Base-by-base conservation (phyloP, 2,113 vertebrate species). In the Misgurnus mizolepis region DNA sequence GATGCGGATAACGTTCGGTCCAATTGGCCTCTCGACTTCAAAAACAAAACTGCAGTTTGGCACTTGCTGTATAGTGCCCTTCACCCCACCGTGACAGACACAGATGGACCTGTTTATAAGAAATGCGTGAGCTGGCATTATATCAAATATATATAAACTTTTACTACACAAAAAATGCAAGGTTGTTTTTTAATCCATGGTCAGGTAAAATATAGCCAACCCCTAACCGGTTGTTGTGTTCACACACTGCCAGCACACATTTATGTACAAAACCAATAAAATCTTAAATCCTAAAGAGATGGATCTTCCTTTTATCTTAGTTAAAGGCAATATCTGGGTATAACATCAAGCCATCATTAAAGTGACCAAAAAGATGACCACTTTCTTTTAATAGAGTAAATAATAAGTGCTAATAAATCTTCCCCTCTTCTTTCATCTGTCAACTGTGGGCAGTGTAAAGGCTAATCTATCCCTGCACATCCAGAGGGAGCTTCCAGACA, bases 11-110 rank as follows among this genome's bases (percentile, higher is more conserved):
- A 80, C 80, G 69, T 76, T 82, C 69, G 75, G 80, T 76, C 78
- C 83, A 71, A 85, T 76, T 76, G 77, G 58, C 69, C 83, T 80
- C 78, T 82, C 76, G 75, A 68, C 58, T 62, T 66, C 15, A 66
- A 78, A 18, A 79, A 76, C 80, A 82, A 76, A 84, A 84, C 73
- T 71, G 83, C 62, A 65, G 69, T 77, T 70, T 71, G 80, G 65
- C 76, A 82, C 61, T 53, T 53, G 50, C 50, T 53, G 50, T 53
- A 77, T 45, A 66, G 80, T 70, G 80, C 80, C 60, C 80, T 79
- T 50, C 55, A 72, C 56, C 64, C 27, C 18, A n/a, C 62, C 47
- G 10, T 66, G 74, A 76, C n/a, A 18, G 61, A 76, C 61, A 39
- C 8, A 0, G 45, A 66, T 7, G 14, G 49, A 55, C 22, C 5